Conservation (phyloP, 2,888 invertebrate genomes). For the Palloptera scutellata region DNA sequence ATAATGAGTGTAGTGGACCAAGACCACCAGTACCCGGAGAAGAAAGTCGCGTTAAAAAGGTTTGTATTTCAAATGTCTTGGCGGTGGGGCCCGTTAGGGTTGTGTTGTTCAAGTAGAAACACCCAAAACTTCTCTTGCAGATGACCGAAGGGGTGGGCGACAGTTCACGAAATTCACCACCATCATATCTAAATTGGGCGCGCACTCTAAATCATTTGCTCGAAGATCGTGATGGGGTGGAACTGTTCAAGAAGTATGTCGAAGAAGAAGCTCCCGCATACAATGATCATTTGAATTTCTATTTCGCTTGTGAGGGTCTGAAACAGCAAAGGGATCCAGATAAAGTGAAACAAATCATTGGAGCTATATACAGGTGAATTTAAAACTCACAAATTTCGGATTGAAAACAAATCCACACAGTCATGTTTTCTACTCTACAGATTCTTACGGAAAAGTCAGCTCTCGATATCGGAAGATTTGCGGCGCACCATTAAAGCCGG, state of each 20-base stretch:
- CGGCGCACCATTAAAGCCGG: slow-evolving; percentile 79
- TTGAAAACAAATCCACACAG: background rate
- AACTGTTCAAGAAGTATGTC: slow-evolving; percentile 84
- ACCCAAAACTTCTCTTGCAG: slow-evolving; percentile 39
- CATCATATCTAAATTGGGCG: slow-evolving; percentile 89
- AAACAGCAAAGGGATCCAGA: slow-evolving; percentile 80
- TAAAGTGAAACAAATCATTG: slow-evolving; percentile 77
- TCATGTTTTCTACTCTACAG: slow-evolving; percentile 56
- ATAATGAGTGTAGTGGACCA: slow-evolving; percentile 69
- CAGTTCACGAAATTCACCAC: slow-evolving; percentile 66
- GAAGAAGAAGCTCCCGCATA: slow-evolving; percentile 80
- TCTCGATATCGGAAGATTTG: slow-evolving; percentile 84
- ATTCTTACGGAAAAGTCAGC: slow-evolving; percentile 81
- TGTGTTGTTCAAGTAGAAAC: background rate
- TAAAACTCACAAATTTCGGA: background rate
- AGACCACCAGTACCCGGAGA: slow-evolving; percentile 87
- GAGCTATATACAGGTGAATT: slow-evolving; percentile 80
- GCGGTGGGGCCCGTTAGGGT: background rate
- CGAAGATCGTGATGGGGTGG: slow-evolving; percentile 89
- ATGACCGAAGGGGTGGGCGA: slow-evolving; percentile 65
- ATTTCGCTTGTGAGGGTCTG: slow-evolving; percentile 91
- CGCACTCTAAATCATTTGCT: slow-evolving; percentile 83
- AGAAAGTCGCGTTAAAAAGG: slow-evolving; percentile 65
- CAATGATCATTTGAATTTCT: slow-evolving; percentile 86
- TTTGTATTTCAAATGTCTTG: slow-evolving; percentile 30